phyloP scores from a whole-genome alignment of 1,140 invertebrate species.

The Sycophila sp. region DNA sequence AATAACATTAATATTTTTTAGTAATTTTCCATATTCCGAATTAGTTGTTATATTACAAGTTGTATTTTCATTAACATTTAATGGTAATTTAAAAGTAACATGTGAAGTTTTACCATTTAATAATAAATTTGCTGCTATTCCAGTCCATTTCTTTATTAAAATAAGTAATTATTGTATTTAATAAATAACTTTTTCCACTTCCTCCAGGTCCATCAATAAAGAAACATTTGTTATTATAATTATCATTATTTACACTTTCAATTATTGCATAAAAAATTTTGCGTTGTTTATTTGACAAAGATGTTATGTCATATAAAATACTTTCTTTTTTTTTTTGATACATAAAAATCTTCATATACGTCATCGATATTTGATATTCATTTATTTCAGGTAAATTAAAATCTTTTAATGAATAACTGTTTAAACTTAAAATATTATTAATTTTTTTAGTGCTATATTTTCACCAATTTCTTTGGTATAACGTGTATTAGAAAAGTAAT shows the following conservation, averaged over 20 bases:
- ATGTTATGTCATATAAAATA: background rate
- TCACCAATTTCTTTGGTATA: background rate
- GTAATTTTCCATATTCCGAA: no score
- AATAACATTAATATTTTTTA: no score
- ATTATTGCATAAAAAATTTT: background rate
- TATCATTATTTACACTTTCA: background rate
- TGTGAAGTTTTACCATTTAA: no score
- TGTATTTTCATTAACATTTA: no score
- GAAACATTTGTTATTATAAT: background rate
- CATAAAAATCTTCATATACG: background rate
- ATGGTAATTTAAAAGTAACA: no score
- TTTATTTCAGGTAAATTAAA: background rate
- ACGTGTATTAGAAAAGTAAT: no score
- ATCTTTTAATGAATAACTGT: background rate
- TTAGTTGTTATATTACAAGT: no score
- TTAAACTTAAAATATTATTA: background rate
- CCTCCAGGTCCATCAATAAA: slow-evolving; percentile 11
- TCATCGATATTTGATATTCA: background rate
- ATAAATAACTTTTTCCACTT: no score
- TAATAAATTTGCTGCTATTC: no score
- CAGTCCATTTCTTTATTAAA: no score
- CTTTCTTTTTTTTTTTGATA: no score
- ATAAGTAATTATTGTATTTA: no score
- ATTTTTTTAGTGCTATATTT: background rate
- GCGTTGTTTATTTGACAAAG: background rate